Evolutionary conservation across 2,797 vertebrate genomes (phyloP).

Genomic region (Vireo griseus): DNA sequence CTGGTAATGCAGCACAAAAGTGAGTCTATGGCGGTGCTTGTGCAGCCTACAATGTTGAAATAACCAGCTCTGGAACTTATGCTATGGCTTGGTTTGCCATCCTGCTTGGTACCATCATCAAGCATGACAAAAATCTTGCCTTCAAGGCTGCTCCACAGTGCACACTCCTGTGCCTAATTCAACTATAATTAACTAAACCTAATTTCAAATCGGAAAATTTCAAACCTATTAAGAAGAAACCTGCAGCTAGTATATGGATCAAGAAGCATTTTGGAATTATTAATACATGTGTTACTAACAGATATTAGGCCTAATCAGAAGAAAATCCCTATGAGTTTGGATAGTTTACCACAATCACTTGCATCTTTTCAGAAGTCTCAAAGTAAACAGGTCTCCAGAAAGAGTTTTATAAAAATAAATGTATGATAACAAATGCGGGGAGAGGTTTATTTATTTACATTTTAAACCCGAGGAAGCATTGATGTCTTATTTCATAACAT

Average conservation of each 20-base stretch:
- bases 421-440: not conserved
- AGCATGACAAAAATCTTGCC: not conserved
- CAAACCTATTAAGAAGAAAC: not conserved
- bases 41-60: not conserved
- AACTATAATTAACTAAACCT: not conserved
- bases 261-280: not conserved
- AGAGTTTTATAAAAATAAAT: not conserved
- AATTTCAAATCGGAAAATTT: not conserved
- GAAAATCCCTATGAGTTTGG: not conserved
- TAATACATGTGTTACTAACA: not conserved
- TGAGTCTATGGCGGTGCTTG: not conserved
- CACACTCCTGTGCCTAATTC: not conserved
- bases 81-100: not conserved
- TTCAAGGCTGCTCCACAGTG: not conserved
- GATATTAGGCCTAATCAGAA: not conserved
- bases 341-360: not conserved
- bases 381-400: not conserved
- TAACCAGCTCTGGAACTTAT: not conserved
- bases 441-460: constrained; percentile 9
- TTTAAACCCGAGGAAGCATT: not conserved
- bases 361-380: not conserved
- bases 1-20: not conserved
- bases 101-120: not conserved
- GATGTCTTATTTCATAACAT: constrained; percentile 6
- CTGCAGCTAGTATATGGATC: not conserved